Conservation (phyloP, 1,140 invertebrate species). For the Penaeus vannamei region DNA sequence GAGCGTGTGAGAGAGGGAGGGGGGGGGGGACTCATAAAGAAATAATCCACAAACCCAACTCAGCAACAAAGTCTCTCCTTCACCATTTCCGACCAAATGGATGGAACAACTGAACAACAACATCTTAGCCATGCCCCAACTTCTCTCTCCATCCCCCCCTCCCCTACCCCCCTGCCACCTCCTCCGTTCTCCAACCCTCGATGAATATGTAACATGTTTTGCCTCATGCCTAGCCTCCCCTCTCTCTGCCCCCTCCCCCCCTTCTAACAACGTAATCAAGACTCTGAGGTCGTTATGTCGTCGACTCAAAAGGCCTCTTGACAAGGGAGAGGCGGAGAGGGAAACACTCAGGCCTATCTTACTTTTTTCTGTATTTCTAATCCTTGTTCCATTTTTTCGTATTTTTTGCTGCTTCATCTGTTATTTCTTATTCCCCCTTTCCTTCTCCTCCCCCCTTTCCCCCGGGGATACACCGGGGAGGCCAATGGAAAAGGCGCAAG, state of each 20-base stretch:
- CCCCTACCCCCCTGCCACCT: background rate
- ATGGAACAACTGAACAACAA: background rate
- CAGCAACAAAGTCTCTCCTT: background rate
- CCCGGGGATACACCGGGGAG: no score
- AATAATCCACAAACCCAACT: background rate
- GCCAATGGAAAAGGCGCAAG: no score
- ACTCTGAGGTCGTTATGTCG: no score
- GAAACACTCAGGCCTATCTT: no score
- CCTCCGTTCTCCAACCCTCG: no score
- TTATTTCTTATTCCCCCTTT: background rate
- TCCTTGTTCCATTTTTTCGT: no score
- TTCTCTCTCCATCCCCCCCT: background rate
- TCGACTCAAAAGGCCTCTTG: no score
- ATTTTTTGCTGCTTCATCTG: no score
- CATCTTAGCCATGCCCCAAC: background rate
- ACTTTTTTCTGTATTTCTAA: no score
- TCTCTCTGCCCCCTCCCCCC: background rate
- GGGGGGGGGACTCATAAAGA: background rate
- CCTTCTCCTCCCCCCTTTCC: background rate
- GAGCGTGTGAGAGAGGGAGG: background rate
- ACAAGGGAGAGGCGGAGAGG: no score
- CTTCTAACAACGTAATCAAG: no score
- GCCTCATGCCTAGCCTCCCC: background rate
- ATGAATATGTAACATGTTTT: background rate
- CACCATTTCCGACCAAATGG: background rate